These are phyloP conservation scores for Drosophila paulistorum DNA, from an alignment of 1,140 invertebrate genomes.

Conservation along the genomic window DNA sequence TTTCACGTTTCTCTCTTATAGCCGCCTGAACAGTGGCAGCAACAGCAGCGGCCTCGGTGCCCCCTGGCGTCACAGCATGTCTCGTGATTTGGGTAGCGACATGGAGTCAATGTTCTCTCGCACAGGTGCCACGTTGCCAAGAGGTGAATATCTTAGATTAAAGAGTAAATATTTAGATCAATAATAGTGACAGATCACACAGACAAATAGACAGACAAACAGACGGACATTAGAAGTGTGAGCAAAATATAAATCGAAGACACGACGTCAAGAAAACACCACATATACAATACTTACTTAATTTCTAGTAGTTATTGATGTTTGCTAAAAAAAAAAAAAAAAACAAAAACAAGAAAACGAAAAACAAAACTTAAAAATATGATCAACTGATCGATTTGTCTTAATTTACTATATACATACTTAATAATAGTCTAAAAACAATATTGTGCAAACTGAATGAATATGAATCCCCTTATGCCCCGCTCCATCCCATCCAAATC, in stretches of 20 bases:
- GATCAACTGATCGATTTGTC: slow-evolving; percentile 17
- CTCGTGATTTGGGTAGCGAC: slow-evolving; percentile 84
- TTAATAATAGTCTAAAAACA: slow-evolving; percentile 55
- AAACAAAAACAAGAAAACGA: slow-evolving; percentile 29
- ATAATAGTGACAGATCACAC: slow-evolving; percentile 41
- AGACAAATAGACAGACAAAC: slow-evolving; percentile 15
- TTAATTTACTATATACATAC: slow-evolving; percentile 30
- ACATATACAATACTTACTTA: slow-evolving; percentile 46
- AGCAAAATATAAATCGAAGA: slow-evolving; percentile 12
- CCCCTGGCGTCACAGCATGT: slow-evolving; percentile 86
- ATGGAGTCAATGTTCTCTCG: slow-evolving; percentile 85
- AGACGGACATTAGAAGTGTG: neutral
- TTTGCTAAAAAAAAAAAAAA: slow-evolving; percentile 57
- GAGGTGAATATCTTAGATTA: slow-evolving; percentile 85
- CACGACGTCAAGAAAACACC: slow-evolving; percentile 25
- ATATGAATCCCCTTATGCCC: neutral
- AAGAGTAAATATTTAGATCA: slow-evolving; percentile 83
- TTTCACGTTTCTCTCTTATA: slow-evolving; percentile 22
- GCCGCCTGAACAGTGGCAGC: slow-evolving; percentile 78
- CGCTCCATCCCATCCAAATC: neutral
- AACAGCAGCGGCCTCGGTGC: slow-evolving; percentile 68
- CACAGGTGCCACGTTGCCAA: slow-evolving; percentile 85
- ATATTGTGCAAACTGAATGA: slow-evolving; percentile 17
- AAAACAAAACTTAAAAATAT: slow-evolving; percentile 36
- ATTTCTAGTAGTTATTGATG: slow-evolving; percentile 72